Conservation (phyloP, 1,140 invertebrate genomes). For the Drosophila novamexicana region DNA sequence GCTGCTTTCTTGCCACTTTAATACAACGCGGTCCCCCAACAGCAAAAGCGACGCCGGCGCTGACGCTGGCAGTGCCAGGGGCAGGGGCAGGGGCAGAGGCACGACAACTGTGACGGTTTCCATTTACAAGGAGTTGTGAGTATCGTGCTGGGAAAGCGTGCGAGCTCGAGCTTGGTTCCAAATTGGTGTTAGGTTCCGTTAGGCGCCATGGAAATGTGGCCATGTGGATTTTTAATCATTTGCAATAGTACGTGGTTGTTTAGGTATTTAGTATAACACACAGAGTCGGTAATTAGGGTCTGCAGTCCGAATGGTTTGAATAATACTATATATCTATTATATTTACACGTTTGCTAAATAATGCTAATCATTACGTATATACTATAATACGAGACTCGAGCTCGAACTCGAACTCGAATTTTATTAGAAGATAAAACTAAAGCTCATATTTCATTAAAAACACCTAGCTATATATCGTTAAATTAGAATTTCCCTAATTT, state of each 20-base stretch:
- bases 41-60: conserved; percentile 35
- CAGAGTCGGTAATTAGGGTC: conserved; percentile 25
- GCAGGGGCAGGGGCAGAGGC: conserved; percentile 27
- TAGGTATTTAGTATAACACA: conserved; percentile 27
- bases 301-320: background rate
- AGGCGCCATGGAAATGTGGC: conserved; percentile 66
- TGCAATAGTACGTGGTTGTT: conserved; percentile 24
- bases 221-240: conserved; percentile 57
- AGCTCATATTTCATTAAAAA: background rate
- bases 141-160: conserved; percentile 54
- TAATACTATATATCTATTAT: background rate
- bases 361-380: background rate
- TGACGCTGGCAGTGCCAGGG: conserved; percentile 16
- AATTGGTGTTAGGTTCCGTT: conserved; percentile 76
- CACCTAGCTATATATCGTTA: background rate
- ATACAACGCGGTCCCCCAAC: conserved; percentile 43
- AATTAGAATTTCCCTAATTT: background rate
- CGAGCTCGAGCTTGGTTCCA: conserved; percentile 60
- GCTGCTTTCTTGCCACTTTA: conserved; percentile 74
- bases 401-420: background rate
- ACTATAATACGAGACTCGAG: background rate
- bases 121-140: conserved; percentile 72
- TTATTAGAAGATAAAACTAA: background rate
- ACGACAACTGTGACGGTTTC: conserved; percentile 80
- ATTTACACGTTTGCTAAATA: background rate